Evolutionary conservation across 2,797 vertebrate genomes (phyloP).

Genomic region (Masticophis lateralis): DNA sequence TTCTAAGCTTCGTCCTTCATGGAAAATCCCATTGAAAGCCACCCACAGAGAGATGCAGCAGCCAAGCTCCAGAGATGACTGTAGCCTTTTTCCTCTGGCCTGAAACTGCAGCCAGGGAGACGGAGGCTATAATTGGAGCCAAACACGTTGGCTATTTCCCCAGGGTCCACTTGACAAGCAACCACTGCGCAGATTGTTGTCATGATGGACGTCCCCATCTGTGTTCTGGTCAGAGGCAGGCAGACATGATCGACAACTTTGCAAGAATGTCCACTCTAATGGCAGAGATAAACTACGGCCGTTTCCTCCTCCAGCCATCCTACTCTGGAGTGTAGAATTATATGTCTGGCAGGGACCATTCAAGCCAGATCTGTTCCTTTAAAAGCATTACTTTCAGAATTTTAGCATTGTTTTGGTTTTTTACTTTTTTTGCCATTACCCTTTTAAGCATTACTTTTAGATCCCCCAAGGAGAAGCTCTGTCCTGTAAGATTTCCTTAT

Average conservation of each 20-base stretch:
- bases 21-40: slow-evolving; percentile 62
- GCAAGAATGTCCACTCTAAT: slow-evolving; percentile 35
- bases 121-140: slow-evolving; percentile 80
- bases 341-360: background rate
- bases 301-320: background rate
- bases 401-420: background rate
- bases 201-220: slow-evolving; percentile 78
- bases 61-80: slow-evolving; percentile 45
- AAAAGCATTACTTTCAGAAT: slow-evolving; percentile 34
- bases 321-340: slow-evolving; percentile 18
- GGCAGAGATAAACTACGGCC: background rate
- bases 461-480: background rate
- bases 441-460: slow-evolving; percentile 41
- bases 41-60: slow-evolving; percentile 12
- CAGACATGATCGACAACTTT: slow-evolving; percentile 51
- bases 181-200: slow-evolving; percentile 56
- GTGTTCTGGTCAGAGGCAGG: slow-evolving; percentile 48
- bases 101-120: slow-evolving; percentile 52
- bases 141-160: slow-evolving; percentile 74
- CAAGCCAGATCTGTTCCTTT: background rate
- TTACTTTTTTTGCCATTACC: background rate
- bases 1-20: slow-evolving; percentile 65
- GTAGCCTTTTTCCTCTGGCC: slow-evolving; percentile 39
- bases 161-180: slow-evolving; percentile 69
- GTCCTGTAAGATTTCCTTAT: slow-evolving; percentile 25